These are phyloP conservation scores for Campylorhamphus procurvoides DNA, from an alignment of 2,113 vertebrate genomes.

Conservation along the genomic window DNA sequence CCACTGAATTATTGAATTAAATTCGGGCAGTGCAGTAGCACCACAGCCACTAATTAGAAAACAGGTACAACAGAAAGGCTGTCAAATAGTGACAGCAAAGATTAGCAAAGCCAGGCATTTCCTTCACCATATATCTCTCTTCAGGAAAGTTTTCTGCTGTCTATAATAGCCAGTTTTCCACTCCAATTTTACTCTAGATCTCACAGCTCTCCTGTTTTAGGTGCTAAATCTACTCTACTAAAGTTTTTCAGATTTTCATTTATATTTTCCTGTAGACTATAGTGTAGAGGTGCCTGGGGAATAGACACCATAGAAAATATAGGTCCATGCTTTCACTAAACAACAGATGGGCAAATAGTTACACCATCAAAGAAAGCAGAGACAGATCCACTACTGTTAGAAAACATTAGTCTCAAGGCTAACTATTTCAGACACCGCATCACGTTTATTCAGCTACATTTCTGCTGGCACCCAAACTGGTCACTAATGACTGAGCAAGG, in stretches of 20 bases:
- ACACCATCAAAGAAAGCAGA: neutral
- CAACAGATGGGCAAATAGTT: neutral
- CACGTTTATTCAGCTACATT: neutral
- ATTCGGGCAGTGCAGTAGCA: neutral
- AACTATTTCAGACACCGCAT: neutral
- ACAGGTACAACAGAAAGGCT: neutral
- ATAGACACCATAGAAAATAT: neutral
- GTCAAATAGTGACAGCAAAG: neutral
- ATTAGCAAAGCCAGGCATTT: neutral
- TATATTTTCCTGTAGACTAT: neutral
- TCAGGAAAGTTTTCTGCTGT: neutral
- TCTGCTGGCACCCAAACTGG: neutral
- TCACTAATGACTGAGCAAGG: neutral
- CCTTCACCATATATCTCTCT: neutral
- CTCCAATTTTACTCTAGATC: neutral
- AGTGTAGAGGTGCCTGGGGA: neutral
- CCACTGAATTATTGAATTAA: neutral
- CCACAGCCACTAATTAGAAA: neutral
- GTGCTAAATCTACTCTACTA: neutral
- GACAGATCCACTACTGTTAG: neutral
- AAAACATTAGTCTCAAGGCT: neutral
- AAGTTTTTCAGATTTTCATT: neutral
- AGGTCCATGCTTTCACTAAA: neutral
- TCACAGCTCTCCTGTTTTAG: neutral
- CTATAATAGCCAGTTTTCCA: neutral